These are phyloP conservation scores for Lagenorhynchus albirostris DNA, from an alignment of 2,113 vertebrate species.

Conservation along the genomic window DNA sequence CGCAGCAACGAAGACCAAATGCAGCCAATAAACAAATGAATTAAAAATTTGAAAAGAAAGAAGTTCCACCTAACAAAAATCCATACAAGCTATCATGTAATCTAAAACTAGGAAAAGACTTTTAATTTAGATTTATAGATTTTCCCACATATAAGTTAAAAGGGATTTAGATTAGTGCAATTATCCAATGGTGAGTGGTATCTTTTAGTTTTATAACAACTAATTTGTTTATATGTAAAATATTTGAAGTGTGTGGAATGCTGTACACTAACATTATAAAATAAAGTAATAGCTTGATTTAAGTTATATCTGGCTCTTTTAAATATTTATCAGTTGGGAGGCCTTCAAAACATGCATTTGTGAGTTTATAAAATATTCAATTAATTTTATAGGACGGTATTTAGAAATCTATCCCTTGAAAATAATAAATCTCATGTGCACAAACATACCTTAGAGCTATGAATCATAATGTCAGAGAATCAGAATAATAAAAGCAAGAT, in stretches of 20 bases:
- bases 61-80: not conserved
- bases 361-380: not conserved
- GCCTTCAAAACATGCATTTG: not conserved
- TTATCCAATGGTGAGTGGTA: not conserved
- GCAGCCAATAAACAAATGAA: no score
- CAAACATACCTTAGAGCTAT: not conserved
- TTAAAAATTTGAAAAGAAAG: no score
- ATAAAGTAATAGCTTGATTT: constrained; percentile 1
- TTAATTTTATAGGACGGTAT: not conserved
- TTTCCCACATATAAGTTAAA: not conserved
- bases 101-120: not conserved
- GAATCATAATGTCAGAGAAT: not conserved
- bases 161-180: not conserved
- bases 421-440: not conserved
- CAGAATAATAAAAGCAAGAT: not conserved
- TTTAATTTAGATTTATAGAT: not conserved
- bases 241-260: not conserved
- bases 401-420: not conserved
- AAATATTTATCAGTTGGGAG: not conserved
- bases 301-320: not conserved
- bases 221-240: not conserved
- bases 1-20: no score
- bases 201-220: not conserved
- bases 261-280: not conserved
- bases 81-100: not conserved